Percentiles rank a stretch among this genome's conserved stretches.
Evolutionary conservation across 2,113 vertebrate species (phyloP).

Genomic region (Gasterosteus nipponicus): DNA sequence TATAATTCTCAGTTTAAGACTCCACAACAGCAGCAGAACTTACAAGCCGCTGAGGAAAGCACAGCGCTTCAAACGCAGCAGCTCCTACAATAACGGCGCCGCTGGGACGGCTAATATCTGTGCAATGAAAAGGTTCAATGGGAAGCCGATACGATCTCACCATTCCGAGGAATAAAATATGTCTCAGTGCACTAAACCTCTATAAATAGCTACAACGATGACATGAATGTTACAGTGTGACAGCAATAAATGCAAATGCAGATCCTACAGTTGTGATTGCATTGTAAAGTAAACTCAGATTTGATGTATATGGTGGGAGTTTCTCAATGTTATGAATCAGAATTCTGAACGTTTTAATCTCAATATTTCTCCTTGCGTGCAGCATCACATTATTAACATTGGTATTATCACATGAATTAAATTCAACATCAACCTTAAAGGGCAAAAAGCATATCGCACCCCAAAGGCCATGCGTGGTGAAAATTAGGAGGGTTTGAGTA

Average conservation of each 20-base stretch:
- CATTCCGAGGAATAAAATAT: neutral
- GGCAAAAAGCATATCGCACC: neutral
- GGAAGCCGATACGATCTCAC: neutral
- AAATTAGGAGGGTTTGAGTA: too few relatives aligned
- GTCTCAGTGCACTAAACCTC: neutral
- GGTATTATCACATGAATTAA: neutral
- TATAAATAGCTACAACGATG: neutral
- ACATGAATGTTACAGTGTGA: neutral
- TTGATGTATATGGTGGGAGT: neutral
- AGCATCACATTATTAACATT: neutral
- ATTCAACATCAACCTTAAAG: neutral
- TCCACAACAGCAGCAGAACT: neutral
- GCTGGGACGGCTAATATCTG: neutral
- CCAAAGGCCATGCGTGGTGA: neutral
- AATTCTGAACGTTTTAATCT: too few relatives aligned
- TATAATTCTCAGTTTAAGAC: neutral
- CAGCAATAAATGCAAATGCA: neutral
- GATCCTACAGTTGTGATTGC: neutral
- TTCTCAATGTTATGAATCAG: too few relatives aligned
- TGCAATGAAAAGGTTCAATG: neutral
- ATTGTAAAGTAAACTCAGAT: neutral
- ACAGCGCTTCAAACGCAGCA: neutral
- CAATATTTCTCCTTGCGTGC: too few relatives aligned
- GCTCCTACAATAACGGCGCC: neutral
- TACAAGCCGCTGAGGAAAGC: constrained; percentile 1